Evolutionary conservation across 2,797 vertebrate species (phyloP).

Genomic region (Austrolebias charrua): DNA sequence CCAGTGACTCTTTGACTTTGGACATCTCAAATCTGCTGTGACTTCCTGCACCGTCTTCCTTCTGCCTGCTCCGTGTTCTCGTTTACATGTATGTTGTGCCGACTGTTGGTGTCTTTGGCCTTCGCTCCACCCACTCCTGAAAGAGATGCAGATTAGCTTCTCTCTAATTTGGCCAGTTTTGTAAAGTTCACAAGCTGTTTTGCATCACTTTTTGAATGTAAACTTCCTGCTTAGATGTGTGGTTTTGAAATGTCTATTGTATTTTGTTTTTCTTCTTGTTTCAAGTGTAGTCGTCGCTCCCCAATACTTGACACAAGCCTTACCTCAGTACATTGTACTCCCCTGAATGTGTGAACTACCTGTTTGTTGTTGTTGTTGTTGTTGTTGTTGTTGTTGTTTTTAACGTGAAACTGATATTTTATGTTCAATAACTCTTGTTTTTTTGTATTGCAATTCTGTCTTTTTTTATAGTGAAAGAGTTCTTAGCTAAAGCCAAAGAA

Average conservation of each 20-base stretch:
- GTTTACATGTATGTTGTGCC: constrained; percentile 57
- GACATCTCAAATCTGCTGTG: constrained; percentile 83
- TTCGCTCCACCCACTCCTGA: constrained; percentile 53
- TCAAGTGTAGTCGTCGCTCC: constrained; percentile 50
- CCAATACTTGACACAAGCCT: constrained; percentile 63
- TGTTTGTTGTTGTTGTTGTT: too few relatives aligned
- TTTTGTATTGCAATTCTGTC: constrained; percentile 20
- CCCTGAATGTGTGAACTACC: constrained; percentile 40
- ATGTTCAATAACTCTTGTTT: constrained; percentile 13
- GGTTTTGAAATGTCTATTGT: constrained; percentile 58
- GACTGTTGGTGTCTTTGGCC: constrained; percentile 32
- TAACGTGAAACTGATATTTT: constrained; percentile 15
- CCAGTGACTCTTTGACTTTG: constrained; percentile 82
- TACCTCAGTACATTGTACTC: constrained; percentile 58
- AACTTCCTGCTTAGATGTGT: constrained; percentile 69
- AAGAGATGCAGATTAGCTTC: constrained; percentile 77
- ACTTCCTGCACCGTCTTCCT: constrained; percentile 70
- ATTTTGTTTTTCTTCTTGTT: constrained; percentile 35
- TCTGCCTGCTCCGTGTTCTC: constrained; percentile 72
- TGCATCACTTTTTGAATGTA: constrained; percentile 75
- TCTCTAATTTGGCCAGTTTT: constrained; percentile 55
- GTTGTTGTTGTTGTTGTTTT: constrained; percentile 37
- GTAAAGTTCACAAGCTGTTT: constrained; percentile 63
- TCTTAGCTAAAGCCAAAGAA: constrained; percentile 99
- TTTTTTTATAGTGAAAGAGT: constrained; percentile 91